Evolutionary conservation across 2,888 invertebrate genomes (phyloP), one percentile per base, ranked within the genome.

Genomic region (Antheraea assamensis): DNA sequence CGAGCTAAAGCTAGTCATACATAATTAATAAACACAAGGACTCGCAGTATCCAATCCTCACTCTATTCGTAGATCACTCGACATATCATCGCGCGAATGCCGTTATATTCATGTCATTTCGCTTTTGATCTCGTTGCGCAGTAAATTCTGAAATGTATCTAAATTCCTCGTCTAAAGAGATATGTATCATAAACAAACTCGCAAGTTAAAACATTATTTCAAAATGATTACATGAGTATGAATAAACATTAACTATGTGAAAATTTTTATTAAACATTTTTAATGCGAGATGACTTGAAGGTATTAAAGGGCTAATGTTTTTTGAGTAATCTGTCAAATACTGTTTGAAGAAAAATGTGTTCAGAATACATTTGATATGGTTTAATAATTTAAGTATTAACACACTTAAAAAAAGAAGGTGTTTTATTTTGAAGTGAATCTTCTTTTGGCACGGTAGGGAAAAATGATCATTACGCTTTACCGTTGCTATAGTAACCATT

Each of bases 91-190:
- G 7, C 68, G 21, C 35, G 68, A 35, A 21, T 21, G 68, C 30
- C 61, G 21, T 35, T 68, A 68, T 68, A 35, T 21, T 15, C 35
- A 35, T 24, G n/a, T n/a, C 21, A 68, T 24, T n/a, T 68, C 68
- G 68, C 68, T 35, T 68, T 68, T 68, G 68, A 68, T 68, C 68
- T 68, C 13, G 21, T 68, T 10, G n/a, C 68, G 35, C 15, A 21
- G n/a, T 68, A 68, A 68, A 35, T 68, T 68, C n/a, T 35, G 8
- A 35, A n/a, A 68, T 64, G 61, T 30, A 64, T 21, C 10, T 8
- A 68, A 21, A 68, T 68, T 35, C 68, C 68, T 19, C 68, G 35
- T 68, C 61, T 35, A n/a, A n/a, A n/a, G 10, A 35, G 68, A 68
- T 35, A 27, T 19, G 61, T 68, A 21, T 31, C 66, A 35, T n/a